Percentiles rank a stretch among this genome's conserved stretches.
Conservation (phyloP, 2,113 vertebrate species). For the Lasiurus borealis region DNA sequence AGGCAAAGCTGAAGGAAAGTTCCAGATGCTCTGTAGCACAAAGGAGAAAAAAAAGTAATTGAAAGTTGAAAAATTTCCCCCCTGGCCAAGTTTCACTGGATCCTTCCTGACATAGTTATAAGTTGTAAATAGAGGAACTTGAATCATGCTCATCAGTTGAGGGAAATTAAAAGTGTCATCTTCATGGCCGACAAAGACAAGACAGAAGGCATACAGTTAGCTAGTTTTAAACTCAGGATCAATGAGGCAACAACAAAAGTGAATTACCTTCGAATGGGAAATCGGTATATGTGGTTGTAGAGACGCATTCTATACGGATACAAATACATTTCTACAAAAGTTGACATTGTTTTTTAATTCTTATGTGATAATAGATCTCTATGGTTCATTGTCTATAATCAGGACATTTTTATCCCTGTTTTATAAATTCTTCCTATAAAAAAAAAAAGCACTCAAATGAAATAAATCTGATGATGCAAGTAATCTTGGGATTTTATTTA, state of each 20-base stretch:
- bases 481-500: not conserved
- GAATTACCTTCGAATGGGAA: slow-evolving; percentile 11
- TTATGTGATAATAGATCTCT: not conserved
- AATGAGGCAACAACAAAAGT: not conserved
- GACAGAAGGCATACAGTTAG: not conserved
- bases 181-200: not conserved
- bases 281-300: not conserved
- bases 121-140: slow-evolving; percentile 16
- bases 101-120: slow-evolving; percentile 19
- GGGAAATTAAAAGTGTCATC: not conserved
- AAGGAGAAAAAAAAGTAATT: slow-evolving; percentile 21
- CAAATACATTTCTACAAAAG: not conserved
- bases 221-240: not conserved
- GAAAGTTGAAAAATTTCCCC: not conserved
- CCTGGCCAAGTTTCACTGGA: not conserved
- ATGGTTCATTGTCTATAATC: not conserved
- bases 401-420: not conserved
- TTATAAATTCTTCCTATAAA: not conserved
- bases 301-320: not conserved
- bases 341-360: not conserved
- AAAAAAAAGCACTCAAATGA: not conserved
- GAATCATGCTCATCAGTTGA: not conserved
- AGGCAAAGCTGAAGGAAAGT: slow-evolving; percentile 29
- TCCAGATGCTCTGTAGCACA: not conserved
- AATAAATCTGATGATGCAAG: not conserved